Evolutionary conservation across 92 coral and sea anemone genomes (phyloP).

Genomic region (Blastomussa wellsi): DNA sequence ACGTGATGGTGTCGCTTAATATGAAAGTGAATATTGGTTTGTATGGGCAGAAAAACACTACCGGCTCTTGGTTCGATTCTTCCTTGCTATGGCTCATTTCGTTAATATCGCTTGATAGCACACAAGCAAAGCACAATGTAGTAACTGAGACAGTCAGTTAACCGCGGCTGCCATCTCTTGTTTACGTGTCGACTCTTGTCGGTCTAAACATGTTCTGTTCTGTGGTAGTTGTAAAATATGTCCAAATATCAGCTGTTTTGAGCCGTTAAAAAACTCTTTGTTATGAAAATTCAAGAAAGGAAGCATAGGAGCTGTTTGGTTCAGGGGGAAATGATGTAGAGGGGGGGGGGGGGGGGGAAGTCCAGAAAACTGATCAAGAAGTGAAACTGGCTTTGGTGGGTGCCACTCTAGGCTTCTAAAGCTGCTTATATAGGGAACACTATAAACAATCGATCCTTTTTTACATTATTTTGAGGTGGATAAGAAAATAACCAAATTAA

Average conservation of each 20-base stretch:
- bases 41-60: background rate
- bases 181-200: background rate
- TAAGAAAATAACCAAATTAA: background rate
- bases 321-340: background rate
- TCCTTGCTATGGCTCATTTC: background rate
- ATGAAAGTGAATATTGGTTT: background rate
- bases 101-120: background rate
- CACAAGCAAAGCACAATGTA: background rate
- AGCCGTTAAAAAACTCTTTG: background rate
- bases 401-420: background rate
- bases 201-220: too few species aligned
- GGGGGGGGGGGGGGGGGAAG: background rate
- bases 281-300: background rate
- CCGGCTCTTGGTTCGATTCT: background rate
- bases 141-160: background rate
- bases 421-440: background rate
- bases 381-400: background rate
- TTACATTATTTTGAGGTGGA: background rate
- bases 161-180: background rate
- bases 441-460: too few species aligned
- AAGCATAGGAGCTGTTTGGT: background rate
- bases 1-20: conserved; percentile 4
- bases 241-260: background rate
- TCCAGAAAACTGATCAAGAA: background rate
- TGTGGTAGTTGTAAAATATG: background rate